Conservation (phyloP, 2,888 invertebrate species). For the Rotaria sp. region DNA sequence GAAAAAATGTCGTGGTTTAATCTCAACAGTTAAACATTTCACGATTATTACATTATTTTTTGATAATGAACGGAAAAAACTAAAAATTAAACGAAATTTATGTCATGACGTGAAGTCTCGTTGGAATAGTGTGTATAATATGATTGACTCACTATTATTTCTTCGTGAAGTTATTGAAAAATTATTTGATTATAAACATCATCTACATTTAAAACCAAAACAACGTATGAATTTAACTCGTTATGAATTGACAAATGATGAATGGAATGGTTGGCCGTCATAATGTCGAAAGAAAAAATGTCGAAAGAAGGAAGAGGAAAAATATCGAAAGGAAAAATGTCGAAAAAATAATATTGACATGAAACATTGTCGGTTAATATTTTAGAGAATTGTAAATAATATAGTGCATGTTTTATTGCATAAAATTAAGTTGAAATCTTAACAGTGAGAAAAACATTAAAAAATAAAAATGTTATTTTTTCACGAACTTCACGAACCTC, state of each 20-base stretch:
- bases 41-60: not conserved
- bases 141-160: not conserved
- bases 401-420: no score
- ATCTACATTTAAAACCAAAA: not conserved
- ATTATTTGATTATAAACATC: not conserved
- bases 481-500: no score
- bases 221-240: not conserved
- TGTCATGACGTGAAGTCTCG: not conserved
- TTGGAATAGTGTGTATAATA: not conserved
- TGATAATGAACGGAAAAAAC: not conserved
- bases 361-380: no score
- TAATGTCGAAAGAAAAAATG: no score
- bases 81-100: not conserved
- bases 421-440: no score
- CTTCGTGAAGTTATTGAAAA: slow-evolving; percentile 1
- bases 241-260: not conserved
- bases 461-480: no score
- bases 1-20: not conserved
- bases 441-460: no score
- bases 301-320: no score
- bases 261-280: no score
- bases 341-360: no score
- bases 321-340: no score
- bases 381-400: no score
- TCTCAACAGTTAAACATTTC: not conserved